A percentile compares a stretch with the other conserved stretches of the same genome.
phyloP scores from a whole-genome alignment of 2,797 vertebrate species.

The Phoeniculus purpureus region DNA sequence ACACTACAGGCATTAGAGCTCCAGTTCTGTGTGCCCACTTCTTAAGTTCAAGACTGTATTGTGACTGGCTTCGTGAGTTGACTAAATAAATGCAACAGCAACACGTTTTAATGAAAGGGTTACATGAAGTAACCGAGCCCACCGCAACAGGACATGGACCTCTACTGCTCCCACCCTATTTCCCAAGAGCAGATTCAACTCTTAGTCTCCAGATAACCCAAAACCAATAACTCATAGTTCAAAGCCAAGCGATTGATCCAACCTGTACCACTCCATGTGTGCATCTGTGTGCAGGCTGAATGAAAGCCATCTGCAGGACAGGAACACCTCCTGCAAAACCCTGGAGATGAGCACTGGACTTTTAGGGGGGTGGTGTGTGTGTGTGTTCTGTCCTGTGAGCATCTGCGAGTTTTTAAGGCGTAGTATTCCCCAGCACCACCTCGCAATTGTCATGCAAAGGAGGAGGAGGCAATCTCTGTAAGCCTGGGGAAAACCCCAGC shows the following conservation, averaged over 20 bases:
- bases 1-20: background rate
- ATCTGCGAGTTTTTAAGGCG: background rate
- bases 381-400: background rate
- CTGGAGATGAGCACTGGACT: background rate
- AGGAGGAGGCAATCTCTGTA: background rate
- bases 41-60: background rate
- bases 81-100: background rate
- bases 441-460: constrained; percentile 7
- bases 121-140: rapidly evolving
- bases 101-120: background rate
- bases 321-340: background rate
- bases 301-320: background rate
- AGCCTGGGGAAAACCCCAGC: background rate
- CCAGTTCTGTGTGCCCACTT: background rate
- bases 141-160: rapidly evolving
- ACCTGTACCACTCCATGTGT: rapidly evolving
- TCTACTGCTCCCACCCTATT: rapidly evolving
- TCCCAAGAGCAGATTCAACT: background rate
- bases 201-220: background rate
- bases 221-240: background rate
- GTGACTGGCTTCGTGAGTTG: background rate
- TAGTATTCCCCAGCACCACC: background rate
- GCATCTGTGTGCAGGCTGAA: rapidly evolving
- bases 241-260: background rate
- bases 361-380: too few relatives aligned